phyloP scores from a whole-genome alignment of 2,888 invertebrate genomes.

The Drosophila recens region DNA sequence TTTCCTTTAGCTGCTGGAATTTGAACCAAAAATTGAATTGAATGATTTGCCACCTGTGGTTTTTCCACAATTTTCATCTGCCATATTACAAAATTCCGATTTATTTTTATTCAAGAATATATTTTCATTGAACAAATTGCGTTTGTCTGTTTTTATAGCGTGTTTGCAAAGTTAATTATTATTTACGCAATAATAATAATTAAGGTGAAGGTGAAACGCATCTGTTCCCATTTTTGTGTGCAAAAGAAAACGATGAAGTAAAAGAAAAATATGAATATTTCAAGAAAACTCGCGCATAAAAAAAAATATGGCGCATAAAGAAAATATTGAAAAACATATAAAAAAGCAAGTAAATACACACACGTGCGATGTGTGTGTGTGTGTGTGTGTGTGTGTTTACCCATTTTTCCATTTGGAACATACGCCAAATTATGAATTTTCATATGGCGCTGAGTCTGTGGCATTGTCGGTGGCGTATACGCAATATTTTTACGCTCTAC shows the following conservation, averaged over 20 bases:
- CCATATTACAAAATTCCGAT: conserved; percentile 26
- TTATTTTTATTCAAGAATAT: conserved; percentile 34
- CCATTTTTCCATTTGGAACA: conserved; percentile 64
- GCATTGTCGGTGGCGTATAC: conserved; percentile 74
- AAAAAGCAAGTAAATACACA: conserved; percentile 40
- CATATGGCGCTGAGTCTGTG: conserved; percentile 45
- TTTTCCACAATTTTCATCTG: conserved; percentile 28
- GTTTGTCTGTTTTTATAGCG: conserved; percentile 44
- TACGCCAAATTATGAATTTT: conserved; percentile 71
- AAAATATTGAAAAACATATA: conserved; percentile 69
- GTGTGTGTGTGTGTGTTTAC: conserved; percentile 70
- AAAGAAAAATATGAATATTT: conserved; percentile 27
- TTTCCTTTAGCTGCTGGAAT: conserved; percentile 27
- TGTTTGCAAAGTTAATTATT: conserved; percentile 68
- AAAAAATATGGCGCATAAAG: conserved; percentile 64
- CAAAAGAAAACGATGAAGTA: conserved; percentile 10
- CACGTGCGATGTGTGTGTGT: conserved; percentile 65
- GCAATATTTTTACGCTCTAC: conserved; percentile 65
- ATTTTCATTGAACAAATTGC: conserved; percentile 5
- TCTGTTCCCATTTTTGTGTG: conserved; percentile 52
- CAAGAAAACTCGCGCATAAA: conserved; percentile 49
- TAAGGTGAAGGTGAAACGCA: conserved; percentile 79
- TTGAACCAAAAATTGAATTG: conserved; percentile 41
- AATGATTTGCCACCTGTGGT: conserved; percentile 56
- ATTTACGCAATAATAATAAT: conserved; percentile 75